A percentile compares a stretch with the other conserved stretches of the same genome.
These are phyloP conservation scores for Pseudococcus viburni DNA, from an alignment of 2,888 invertebrate genomes.

Conservation along the genomic window DNA sequence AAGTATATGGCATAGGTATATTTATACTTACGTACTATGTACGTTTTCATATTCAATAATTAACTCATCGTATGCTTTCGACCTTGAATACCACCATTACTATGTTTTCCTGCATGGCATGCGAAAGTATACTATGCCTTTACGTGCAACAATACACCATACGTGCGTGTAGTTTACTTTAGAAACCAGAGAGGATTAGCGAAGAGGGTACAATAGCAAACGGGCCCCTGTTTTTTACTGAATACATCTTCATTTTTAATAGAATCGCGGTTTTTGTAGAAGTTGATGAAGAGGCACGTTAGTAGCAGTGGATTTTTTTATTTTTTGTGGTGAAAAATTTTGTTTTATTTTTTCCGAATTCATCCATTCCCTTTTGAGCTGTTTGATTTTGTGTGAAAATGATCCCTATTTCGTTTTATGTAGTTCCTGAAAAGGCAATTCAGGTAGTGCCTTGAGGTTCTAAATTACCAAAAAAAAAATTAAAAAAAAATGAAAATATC, in stretches of 20 bases:
- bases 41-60: constrained; percentile 35
- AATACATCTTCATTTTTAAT: neutral
- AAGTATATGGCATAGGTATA: neutral
- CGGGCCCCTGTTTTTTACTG: neutral
- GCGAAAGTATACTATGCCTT: neutral
- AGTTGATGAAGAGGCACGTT: no score
- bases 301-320: no score
- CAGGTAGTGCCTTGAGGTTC: no score
- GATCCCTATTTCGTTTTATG: no score
- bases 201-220: neutral
- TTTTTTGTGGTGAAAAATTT: no score
- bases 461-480: no score
- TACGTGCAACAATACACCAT: neutral
- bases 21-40: neutral
- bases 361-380: no score
- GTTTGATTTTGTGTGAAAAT: no score
- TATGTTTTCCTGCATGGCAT: constrained; percentile 19
- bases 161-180: constrained; percentile 16
- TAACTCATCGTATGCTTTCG: neutral
- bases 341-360: no score
- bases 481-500: no score
- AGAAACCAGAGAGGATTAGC: neutral
- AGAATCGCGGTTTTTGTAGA: neutral
- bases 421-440: no score
- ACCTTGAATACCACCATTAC: constrained; percentile 18